A percentile compares a stretch with the other conserved stretches of the same genome.
Conservation (phyloP, 2,888 invertebrate genomes). For the Epistrophe grossulariae region DNA sequence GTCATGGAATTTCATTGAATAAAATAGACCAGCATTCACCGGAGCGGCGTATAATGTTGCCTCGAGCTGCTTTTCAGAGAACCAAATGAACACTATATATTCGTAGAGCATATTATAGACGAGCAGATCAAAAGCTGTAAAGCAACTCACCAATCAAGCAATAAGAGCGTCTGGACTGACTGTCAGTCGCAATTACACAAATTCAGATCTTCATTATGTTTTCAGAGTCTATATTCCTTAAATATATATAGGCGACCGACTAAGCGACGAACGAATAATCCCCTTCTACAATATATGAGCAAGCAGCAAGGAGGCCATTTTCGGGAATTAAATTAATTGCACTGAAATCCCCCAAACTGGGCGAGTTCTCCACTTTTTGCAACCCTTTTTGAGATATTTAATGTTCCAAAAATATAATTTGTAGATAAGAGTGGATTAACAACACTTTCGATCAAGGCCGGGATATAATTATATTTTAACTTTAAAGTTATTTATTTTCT, state of each 20-base stretch:
- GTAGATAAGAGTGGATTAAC: not conserved
- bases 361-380: not conserved
- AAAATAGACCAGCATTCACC: constrained; percentile 19
- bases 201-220: constrained; percentile 66
- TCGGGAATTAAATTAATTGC: constrained; percentile 65
- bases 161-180: constrained; percentile 60
- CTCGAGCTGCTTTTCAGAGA: not conserved
- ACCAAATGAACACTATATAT: not conserved
- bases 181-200: constrained; percentile 66
- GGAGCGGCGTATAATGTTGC: not conserved
- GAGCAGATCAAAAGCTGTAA: constrained; percentile 27
- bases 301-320: constrained; percentile 23
- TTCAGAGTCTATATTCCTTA: constrained; percentile 11
- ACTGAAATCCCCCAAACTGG: constrained; percentile 40
- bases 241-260: constrained; percentile 23
- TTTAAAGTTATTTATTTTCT: too few species aligned
- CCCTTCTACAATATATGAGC: not conserved
- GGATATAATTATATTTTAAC: too few species aligned
- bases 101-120: not conserved
- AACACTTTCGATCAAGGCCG: not conserved
- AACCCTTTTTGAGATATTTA: constrained; percentile 19
- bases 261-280: constrained; percentile 8
- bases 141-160: constrained; percentile 65
- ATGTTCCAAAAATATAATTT: constrained; percentile 52
- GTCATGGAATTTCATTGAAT: constrained; percentile 68